Evolutionary conservation across 2,888 invertebrate genomes (phyloP).

Genomic region (Drymonia ruficornis): DNA sequence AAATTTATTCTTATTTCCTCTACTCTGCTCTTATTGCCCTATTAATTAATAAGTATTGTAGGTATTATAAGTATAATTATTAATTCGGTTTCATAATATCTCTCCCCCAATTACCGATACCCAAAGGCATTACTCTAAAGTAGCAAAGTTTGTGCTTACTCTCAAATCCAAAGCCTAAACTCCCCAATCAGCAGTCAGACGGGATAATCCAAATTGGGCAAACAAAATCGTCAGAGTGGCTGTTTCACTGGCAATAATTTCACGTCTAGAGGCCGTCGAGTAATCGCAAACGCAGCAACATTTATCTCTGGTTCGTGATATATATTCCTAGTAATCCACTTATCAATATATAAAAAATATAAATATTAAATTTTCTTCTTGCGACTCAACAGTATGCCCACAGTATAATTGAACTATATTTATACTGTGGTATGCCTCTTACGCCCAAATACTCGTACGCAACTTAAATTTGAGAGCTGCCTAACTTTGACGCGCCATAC

Average conservation of each 20-base stretch:
- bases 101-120: constrained; percentile 1
- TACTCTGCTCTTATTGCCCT: no score
- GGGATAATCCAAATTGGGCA: constrained; percentile 35
- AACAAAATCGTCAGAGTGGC: constrained; percentile 32
- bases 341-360: no score
- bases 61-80: background rate
- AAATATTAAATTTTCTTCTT: no score
- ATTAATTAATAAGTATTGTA: no score
- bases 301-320: constrained; percentile 30
- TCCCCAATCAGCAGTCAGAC: constrained; percentile 38
- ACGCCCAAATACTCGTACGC: no score
- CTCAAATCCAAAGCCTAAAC: constrained; percentile 30
- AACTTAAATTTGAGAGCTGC: no score
- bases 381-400: no score
- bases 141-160: constrained; percentile 17
- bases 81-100: background rate
- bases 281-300: constrained; percentile 32
- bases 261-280: constrained; percentile 15
- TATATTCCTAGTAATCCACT: constrained; percentile 1
- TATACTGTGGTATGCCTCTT: no score
- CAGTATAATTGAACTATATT: no score
- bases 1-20: no score
- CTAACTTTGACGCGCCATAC: no score
- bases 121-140: constrained; percentile 9
- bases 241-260: constrained; percentile 31